Evolutionary conservation across 1,140 invertebrate genomes (phyloP).

Genomic region (Bombus impatiens): DNA sequence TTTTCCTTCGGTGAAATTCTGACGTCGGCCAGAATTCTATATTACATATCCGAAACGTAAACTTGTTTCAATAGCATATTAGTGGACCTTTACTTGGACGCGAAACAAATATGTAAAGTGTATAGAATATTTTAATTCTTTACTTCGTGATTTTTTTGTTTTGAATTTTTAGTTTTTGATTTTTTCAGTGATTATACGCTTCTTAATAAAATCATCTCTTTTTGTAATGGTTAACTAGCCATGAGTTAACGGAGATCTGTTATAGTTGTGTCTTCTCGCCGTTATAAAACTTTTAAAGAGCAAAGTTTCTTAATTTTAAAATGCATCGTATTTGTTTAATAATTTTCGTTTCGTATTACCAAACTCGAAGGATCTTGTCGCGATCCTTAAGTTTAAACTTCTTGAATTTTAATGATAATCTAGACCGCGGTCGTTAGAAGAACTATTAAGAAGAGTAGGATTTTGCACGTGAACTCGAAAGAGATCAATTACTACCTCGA

Average conservation of each 20-base stretch:
- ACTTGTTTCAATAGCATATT: no score
- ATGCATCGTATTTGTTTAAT: background rate
- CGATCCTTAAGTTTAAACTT: no score
- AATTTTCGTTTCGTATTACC: background rate
- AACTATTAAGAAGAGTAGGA: no score
- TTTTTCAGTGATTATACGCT: background rate
- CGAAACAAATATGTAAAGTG: background rate
- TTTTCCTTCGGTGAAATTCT: background rate
- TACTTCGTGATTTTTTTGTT: background rate
- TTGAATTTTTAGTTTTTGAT: no score
- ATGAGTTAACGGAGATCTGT: no score
- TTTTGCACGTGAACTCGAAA: no score
- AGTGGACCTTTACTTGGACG: background rate
- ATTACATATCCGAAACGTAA: background rate
- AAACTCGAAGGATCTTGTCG: background rate
- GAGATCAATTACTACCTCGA: no score
- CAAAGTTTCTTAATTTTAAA: background rate
- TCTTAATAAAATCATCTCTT: no score
- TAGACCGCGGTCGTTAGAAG: no score
- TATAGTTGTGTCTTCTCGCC: no score
- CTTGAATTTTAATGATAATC: no score
- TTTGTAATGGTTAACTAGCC: no score
- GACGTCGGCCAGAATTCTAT: background rate
- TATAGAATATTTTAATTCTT: background rate
- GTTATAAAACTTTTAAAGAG: background rate